phyloP scores from a whole-genome alignment of 2,113 vertebrate genomes.

The Chaetorhynchus papuensis region DNA sequence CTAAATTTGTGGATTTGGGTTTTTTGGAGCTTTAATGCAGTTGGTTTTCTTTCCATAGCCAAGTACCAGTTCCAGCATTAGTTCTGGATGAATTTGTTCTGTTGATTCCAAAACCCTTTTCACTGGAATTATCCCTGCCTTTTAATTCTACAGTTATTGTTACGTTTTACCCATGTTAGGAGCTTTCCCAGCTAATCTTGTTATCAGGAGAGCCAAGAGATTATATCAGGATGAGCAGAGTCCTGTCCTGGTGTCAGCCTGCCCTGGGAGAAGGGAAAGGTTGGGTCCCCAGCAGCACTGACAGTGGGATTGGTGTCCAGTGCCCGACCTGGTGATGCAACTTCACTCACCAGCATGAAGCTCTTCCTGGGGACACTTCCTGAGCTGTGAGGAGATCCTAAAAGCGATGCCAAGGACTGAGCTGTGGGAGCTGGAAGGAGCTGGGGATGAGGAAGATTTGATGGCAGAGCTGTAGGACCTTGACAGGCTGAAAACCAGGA shows the following conservation, averaged over 20 bases:
- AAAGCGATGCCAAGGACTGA: background rate
- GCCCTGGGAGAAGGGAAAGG: background rate
- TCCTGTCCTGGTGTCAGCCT: background rate
- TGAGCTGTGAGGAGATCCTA: background rate
- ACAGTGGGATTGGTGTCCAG: background rate
- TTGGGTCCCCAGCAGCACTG: background rate
- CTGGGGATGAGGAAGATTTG: background rate
- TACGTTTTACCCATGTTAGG: background rate
- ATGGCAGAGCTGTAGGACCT: background rate
- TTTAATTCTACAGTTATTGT: background rate
- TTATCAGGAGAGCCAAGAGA: background rate
- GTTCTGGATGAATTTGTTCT: background rate
- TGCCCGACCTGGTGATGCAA: background rate
- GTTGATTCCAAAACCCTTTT: background rate
- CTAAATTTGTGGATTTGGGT: accelerated
- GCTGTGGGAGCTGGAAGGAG: background rate
- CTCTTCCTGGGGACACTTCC: background rate
- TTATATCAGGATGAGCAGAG: background rate
- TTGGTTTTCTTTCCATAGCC: background rate
- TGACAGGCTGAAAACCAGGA: accelerated
- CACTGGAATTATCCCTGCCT: background rate
- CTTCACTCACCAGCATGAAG: accelerated
- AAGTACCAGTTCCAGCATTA: background rate
- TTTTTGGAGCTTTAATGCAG: background rate
- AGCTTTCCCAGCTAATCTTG: background rate